Evolutionary conservation across 2,888 invertebrate genomes (phyloP), one percentile per base, ranked within the genome.

Genomic region (Eupithecia exiguata): DNA sequence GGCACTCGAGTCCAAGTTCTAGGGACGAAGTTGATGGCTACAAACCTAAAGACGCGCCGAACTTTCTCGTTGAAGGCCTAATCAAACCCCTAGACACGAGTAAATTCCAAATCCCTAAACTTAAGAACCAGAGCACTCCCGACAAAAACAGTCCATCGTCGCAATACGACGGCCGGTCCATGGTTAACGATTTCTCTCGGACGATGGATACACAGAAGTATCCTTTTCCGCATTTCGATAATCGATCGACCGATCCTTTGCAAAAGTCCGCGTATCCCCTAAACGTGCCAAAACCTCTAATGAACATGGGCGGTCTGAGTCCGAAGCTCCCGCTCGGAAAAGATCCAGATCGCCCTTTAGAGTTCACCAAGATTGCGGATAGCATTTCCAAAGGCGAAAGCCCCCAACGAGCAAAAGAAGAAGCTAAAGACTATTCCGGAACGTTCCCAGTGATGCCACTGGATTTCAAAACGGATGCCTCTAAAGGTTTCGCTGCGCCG

Each of bases 41-140:
- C 83, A 97, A 97, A 84, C 84, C 91, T 72, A 96, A 96, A 88
- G 96, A 96, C 4, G 95, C 96, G n/a, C n/a, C 76, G 25, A 95
- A 95, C 71, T 94, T 96, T 79, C 92, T 96, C 70, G 96, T 97
- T 83, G 97, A 97, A 84, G 96, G 97, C 14, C 93, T 97, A 72
- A 97, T 97, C 83, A 97, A 97, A 84, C 96, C 97, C 14, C 89
- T 97, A 49, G 96, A 98, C 83, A 96, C 96, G 72, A 97, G 97
- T 74, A 98, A 97, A 85, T 98, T 97, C 92, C 98, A 98, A 93
- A 98, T 98, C 84, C 98, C 98, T 0, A 98, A 98, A 90, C 88
- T 98, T 75, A 93, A 94, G 85, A 95, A 93, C 78, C 92, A 94
- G 82, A 91, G 87, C 38, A 90, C 93, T n/a, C 90, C 91, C 14